These are phyloP conservation scores for Molorchus minor DNA, from an alignment of 2,888 invertebrate species.

Conservation along the genomic window DNA sequence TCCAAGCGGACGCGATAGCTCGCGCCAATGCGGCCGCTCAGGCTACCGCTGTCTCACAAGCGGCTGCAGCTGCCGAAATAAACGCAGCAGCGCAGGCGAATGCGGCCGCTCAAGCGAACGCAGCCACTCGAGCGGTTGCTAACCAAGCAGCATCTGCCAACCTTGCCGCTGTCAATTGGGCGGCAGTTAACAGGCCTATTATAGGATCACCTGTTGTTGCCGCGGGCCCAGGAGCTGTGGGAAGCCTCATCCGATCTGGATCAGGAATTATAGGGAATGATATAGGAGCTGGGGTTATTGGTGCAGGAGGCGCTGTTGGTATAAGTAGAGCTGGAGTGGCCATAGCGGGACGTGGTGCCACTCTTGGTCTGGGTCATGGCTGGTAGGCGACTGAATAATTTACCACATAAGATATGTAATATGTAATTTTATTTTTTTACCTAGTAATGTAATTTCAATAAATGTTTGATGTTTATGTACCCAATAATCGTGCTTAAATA, in stretches of 20 bases:
- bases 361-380: constrained; percentile 8
- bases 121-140: not conserved
- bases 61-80: not conserved
- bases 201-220: not conserved
- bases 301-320: constrained; percentile 15
- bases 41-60: not conserved
- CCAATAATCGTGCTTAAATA: not conserved
- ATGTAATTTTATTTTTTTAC: not conserved
- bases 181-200: not conserved
- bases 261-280: too few relatives aligned
- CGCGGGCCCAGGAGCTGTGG: not conserved
- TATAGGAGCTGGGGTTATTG: not conserved
- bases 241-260: too few relatives aligned
- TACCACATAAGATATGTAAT: not conserved
- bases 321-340: constrained; percentile 25
- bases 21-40: not conserved
- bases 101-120: not conserved
- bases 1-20: constrained; percentile 6
- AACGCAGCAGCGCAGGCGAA: constrained; percentile 5
- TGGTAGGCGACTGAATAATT: constrained; percentile 2
- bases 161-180: constrained; percentile 12
- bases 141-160: not conserved
- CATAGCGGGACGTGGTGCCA: constrained; percentile 16
- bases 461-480: constrained; percentile 7
- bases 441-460: too few relatives aligned